Percentiles rank a stretch among this genome's conserved stretches.
phyloP scores from a whole-genome alignment of 2,888 invertebrate species.

The Ennomos fuscantarius region DNA sequence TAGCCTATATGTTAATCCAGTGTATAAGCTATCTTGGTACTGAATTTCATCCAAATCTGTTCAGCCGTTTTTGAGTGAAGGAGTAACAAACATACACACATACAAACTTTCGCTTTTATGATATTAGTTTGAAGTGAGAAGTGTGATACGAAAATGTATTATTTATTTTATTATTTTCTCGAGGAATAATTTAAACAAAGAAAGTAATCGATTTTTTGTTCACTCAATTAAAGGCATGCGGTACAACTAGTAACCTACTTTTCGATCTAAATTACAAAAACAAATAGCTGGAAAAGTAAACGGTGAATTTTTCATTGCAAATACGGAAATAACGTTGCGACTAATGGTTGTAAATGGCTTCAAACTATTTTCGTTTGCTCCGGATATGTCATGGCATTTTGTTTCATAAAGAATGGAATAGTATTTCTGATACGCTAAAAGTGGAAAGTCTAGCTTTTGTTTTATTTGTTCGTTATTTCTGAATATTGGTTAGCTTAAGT shows the following conservation, averaged over 20 bases:
- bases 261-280: conserved; percentile 7
- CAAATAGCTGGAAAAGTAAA: conserved; percentile 16
- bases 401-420: conserved; percentile 32
- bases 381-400: conserved; percentile 32
- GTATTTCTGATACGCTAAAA: conserved; percentile 26
- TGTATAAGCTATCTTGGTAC: too few species aligned
- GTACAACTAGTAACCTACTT: background rate
- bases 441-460: conserved; percentile 26
- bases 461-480: conserved; percentile 16
- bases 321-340: conserved; percentile 15
- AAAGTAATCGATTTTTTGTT: too few species aligned
- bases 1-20: too few species aligned
- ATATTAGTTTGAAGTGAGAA: too few species aligned
- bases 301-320: conserved; percentile 25
- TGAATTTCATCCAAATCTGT: too few species aligned
- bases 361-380: conserved; percentile 33
- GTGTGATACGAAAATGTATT: too few species aligned
- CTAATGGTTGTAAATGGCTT: conserved; percentile 29
- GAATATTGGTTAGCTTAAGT: conserved; percentile 3
- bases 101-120: too few species aligned
- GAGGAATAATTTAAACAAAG: too few species aligned
- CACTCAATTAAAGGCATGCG: too few species aligned
- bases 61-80: too few species aligned
- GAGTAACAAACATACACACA: too few species aligned
- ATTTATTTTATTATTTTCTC: too few species aligned